Base-by-base conservation (phyloP, 2,113 vertebrate species). In the Diglossa brunneiventris region DNA sequence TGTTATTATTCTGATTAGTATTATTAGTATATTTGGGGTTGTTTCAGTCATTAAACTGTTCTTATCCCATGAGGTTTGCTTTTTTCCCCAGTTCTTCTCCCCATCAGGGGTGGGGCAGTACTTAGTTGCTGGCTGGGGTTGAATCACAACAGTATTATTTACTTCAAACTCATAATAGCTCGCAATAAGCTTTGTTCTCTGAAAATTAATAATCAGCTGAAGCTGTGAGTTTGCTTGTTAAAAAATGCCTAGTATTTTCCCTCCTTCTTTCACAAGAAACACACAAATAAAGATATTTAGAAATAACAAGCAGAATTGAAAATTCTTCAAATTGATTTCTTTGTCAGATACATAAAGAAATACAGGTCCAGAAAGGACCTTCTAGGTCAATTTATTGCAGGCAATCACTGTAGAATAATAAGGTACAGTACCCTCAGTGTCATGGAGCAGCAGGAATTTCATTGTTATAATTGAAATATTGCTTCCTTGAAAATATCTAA, bases 101-200 rank as follows among this genome's bases (percentile, higher is more conserved):
- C 13, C 14, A 23, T 13, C 1, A 11, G 4, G 21, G 4, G n/a
- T 0, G 0, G 16, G 11, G 8, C 6, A 55, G 21, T 41, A 47
- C 26, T 68, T 47, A 47, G 11, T 19, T 47, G 7, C 55, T 62
- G 47, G 11, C 17, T 62, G 70, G 26, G 12, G 5, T 35, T 62
- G 56, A 69, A 49, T 53, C 55, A 68, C 17, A 69, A 23, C 39
- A 47, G 22, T 39, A 59, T 9, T 79, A 20, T 80, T 82, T 87
- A 63, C 20, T 86, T 91, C 6, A 2, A 83, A 80, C 9, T 73
- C 46, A 52, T 50, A 85, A 66, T 49, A 22, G n/a, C 17, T 81
- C 6, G 1, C 33, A 88, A 33, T 41, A 80, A 83, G 30, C 22
- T 91, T 87, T 62, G 23, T 52, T 80, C 37, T 66, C 49, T 74